Percentiles rank a stretch among this genome's conserved stretches.
Evolutionary conservation across 2,113 vertebrate species (phyloP).

Genomic region (Tragelaphus scriptus): DNA sequence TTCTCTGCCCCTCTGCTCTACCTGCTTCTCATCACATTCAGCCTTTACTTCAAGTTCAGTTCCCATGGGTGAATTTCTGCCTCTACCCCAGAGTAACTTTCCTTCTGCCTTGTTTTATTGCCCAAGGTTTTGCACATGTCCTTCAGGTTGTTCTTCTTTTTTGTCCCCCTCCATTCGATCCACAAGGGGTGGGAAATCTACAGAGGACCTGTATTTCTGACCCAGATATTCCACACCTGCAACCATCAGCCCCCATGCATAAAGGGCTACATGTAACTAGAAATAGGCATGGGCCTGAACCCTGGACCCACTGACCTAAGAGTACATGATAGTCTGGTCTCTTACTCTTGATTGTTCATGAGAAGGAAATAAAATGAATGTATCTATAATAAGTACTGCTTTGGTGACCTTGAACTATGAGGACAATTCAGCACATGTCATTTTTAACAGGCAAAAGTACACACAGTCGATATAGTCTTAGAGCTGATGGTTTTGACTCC

Average conservation of each 20-base stretch:
- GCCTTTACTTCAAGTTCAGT: background rate
- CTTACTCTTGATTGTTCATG: background rate
- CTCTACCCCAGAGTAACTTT: background rate
- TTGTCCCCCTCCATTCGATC: background rate
- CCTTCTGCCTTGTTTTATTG: background rate
- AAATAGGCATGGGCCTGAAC: background rate
- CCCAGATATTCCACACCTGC: background rate
- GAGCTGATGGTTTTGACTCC: conserved; percentile 2
- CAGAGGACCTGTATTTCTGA: background rate
- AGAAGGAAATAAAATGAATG: background rate
- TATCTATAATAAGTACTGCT: background rate
- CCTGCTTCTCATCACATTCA: background rate
- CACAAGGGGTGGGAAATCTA: background rate
- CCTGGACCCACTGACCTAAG: background rate
- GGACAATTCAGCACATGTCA: background rate
- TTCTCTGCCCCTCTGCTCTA: background rate
- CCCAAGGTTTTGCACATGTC: background rate
- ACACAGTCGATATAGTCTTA: background rate
- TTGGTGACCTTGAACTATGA: background rate
- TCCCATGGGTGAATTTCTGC: background rate
- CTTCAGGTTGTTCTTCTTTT: background rate
- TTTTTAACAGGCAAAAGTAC: background rate
- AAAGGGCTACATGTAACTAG: background rate
- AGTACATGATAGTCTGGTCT: background rate
- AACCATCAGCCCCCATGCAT: background rate